Evolutionary conservation across 1,140 invertebrate genomes (phyloP).

Genomic region (Aphidius ervi): DNA sequence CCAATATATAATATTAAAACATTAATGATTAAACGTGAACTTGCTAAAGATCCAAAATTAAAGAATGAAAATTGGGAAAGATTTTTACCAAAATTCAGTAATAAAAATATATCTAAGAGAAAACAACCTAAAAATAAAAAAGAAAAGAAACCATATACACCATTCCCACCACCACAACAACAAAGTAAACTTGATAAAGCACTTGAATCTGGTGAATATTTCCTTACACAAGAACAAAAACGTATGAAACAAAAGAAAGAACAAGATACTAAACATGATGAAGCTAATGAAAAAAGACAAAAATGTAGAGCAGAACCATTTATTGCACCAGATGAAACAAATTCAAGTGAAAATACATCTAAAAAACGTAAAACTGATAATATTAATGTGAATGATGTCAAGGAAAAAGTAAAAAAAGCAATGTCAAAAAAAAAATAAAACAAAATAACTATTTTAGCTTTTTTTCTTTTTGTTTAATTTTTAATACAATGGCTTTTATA

Average conservation of each 20-base stretch:
- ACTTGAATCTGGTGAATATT: constrained; percentile 94
- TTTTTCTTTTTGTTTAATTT: background rate
- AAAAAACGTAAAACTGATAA: constrained; percentile 39
- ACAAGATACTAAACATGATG: constrained; percentile 69
- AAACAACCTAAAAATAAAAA: constrained; percentile 84
- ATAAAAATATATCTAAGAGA: constrained; percentile 82
- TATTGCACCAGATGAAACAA: constrained; percentile 75
- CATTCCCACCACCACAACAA: constrained; percentile 91
- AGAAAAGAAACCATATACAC: constrained; percentile 90
- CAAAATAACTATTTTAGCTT: constrained; percentile 5
- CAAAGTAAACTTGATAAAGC: constrained; percentile 94
- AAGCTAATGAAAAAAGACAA: constrained; percentile 67
- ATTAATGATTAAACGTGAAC: constrained; percentile 95
- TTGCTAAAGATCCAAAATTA: constrained; percentile 86
- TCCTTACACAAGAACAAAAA: constrained; percentile 82
- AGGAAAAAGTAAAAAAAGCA: constrained; percentile 69
- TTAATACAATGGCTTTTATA: too few species aligned
- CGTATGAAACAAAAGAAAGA: constrained; percentile 68
- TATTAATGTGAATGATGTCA: constrained; percentile 65
- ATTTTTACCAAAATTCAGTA: constrained; percentile 94
- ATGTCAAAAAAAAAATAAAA: constrained; percentile 39
- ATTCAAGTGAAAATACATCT: constrained; percentile 29
- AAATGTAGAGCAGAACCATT: constrained; percentile 77
- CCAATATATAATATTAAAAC: constrained; percentile 99
- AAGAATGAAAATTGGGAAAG: constrained; percentile 96